Conservation (phyloP, 2,888 invertebrate genomes). For the Dusona sp. region DNA sequence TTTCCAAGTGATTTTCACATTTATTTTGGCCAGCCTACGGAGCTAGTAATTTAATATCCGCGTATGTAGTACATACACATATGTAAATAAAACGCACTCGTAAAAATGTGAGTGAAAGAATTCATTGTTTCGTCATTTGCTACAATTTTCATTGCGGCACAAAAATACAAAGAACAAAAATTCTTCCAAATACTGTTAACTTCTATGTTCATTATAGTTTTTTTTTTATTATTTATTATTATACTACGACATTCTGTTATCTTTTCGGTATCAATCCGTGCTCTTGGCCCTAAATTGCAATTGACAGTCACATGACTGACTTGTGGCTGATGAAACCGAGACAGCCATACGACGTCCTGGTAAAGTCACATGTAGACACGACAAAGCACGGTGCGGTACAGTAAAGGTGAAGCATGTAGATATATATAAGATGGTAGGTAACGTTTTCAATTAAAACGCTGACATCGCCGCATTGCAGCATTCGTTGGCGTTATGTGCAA, state of each 20-base stretch:
- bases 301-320: conserved; percentile 7
- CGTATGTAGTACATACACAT: neutral
- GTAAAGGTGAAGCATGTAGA: conserved; percentile 29
- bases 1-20: conserved; percentile 42
- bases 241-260: neutral
- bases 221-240: no score
- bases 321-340: conserved; percentile 14
- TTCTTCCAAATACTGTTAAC: neutral
- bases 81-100: neutral
- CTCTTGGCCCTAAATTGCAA: neutral
- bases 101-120: conserved; percentile 14
- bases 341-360: conserved; percentile 2
- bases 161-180: neutral
- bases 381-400: conserved; percentile 16
- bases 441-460: conserved; percentile 79
- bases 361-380: conserved; percentile 33
- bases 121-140: neutral
- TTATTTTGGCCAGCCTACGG: conserved; percentile 28
- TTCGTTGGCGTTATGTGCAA: conserved; percentile 72
- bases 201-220: neutral
- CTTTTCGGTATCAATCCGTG: neutral
- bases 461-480: conserved; percentile 78
- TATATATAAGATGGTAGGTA: conserved; percentile 50
- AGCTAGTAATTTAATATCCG: conserved; percentile 43
- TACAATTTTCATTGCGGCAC: neutral